A percentile compares a stretch with the other conserved stretches of the same genome.
Conservation (phyloP, 1,140 invertebrate species). For the Hyles vespertilio region DNA sequence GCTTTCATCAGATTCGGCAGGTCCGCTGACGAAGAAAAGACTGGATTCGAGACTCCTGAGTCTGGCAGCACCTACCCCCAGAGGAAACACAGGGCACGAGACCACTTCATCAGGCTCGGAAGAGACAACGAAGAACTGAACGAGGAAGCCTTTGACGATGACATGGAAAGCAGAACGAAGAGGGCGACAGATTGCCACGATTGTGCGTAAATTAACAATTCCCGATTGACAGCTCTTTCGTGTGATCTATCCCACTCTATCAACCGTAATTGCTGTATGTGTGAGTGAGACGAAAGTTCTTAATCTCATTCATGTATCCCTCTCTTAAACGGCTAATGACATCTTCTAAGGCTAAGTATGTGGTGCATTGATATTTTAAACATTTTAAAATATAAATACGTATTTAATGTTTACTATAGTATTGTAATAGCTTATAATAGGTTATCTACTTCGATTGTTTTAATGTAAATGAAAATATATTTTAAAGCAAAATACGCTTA, state of each 20-base stretch:
- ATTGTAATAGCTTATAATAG: background rate
- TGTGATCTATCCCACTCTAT: background rate
- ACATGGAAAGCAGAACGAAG: conserved; percentile 47
- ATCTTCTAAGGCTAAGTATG: conserved; percentile 27
- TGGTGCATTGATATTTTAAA: conserved; percentile 30
- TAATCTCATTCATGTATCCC: no score
- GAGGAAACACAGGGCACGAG: conserved; percentile 56
- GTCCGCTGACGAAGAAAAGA: conserved; percentile 44
- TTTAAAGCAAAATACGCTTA: conserved; percentile 31
- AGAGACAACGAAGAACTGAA: conserved; percentile 56
- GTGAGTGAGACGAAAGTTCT: no score
- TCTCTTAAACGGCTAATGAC: conserved; percentile 17
- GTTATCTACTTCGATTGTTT: background rate
- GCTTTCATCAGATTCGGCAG: conserved; percentile 61
- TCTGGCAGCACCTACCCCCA: conserved; percentile 50
- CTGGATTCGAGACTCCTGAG: conserved; percentile 44
- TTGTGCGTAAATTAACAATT: conserved; percentile 22
- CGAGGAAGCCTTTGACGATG: conserved; percentile 43
- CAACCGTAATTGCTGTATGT: background rate
- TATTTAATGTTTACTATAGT: no score
- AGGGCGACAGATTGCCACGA: conserved; percentile 50
- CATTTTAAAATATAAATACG: no score
- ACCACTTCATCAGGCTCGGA: conserved; percentile 63
- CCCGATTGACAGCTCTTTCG: background rate
- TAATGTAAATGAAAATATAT: conserved; percentile 6